Evolutionary conservation across 2,888 invertebrate genomes (phyloP), one percentile per base, ranked within the genome.

Genomic region (Parascotia fuliginaria): DNA sequence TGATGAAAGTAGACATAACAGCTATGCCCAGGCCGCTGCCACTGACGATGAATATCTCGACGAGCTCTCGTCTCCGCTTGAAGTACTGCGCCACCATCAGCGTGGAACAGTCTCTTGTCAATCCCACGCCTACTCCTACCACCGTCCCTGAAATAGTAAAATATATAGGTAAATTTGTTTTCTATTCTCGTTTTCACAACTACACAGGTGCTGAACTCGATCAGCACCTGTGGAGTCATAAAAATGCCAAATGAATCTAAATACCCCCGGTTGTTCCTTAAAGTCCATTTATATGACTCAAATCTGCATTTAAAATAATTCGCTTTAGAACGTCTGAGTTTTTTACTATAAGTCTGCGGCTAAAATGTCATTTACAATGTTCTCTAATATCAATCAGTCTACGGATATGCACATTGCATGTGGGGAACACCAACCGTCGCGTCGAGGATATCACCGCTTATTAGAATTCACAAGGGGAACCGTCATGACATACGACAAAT

Each of bases 71-170:
- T 70, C 95, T 93, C 60, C 96, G 87, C 81, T 97, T 97, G 93
- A 97, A 97, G 89, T 97, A 98, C 83, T 97, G 97, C 31, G 97
- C 97, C 55, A 97, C 96, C 96, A 97, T 97, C 70, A 97, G 89
- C 32, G 96, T 96, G 14, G 97, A 96, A 74, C 97, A 97, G 84
- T 97, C 97, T 60, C 97, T 89, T 4, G 97, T 97, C 81, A 97
- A 94, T 29, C 97, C 97, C 47, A 97, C 96, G 46, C 97, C 97
- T 43, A 97, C 94, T 28, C 97, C 96, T 34, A 95, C 94, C 47
- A 95, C 94, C 42, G 94, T 94, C 41, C 94, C 94, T 93, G 89
- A 58, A 75, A 51, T 38, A 16, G n/a, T 32, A 50, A 42, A 31
- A 34, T 7, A 9, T 22, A 32, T 7, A 16, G 13, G 22, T 24